Evolutionary conservation across 2,888 invertebrate genomes (phyloP).

Genomic region (Meloe dianella): DNA sequence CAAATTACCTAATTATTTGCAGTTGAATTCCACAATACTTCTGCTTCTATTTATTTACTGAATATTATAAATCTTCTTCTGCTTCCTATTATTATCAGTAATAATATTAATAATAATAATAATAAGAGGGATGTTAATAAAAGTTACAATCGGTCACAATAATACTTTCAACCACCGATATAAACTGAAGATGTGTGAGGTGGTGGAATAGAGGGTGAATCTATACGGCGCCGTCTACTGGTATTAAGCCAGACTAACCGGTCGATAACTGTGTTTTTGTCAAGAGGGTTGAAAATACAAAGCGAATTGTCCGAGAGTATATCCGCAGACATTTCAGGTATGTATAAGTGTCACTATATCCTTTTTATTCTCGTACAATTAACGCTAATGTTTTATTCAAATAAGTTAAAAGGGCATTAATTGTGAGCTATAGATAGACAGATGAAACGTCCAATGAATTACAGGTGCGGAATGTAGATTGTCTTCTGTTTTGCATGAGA

Average conservation of each 20-base stretch:
- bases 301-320: not conserved
- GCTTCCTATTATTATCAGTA: not conserved
- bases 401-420: not conserved
- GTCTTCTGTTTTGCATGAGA: not conserved
- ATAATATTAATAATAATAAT: not conserved
- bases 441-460: not conserved
- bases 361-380: not conserved
- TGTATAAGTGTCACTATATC: not conserved
- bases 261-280: not conserved
- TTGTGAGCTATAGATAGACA: not conserved
- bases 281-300: not conserved
- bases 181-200: not conserved
- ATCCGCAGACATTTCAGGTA: not conserved
- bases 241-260: not conserved
- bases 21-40: not conserved
- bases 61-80: too few relatives aligned
- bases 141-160: not conserved
- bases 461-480: not conserved
- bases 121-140: not conserved
- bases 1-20: not conserved
- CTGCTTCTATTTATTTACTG: too few relatives aligned
- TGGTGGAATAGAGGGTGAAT: not conserved
- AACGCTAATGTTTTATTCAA: not conserved
- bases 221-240: not conserved
- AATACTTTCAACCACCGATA: slow-evolving; percentile 1